Conservation (phyloP, 2,888 invertebrate species). For the Aphodius granarius region DNA sequence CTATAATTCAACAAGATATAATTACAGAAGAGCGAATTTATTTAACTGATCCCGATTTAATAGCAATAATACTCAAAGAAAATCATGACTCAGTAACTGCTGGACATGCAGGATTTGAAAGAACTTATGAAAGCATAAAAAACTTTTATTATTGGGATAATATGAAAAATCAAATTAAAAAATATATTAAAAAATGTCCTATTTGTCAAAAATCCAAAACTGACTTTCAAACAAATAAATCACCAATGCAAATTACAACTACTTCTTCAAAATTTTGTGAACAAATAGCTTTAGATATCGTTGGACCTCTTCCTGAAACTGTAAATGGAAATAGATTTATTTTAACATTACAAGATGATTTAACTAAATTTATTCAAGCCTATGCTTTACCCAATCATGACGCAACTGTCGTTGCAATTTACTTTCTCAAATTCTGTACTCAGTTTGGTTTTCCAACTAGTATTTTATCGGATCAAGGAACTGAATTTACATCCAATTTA, state of each 20-base stretch:
- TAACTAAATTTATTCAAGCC: constrained; percentile 45
- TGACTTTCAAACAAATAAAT: constrained; percentile 23
- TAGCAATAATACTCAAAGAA: constrained; percentile 26
- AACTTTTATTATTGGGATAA: constrained; percentile 36
- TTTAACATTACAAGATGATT: constrained; percentile 46
- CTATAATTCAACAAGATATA: no score
- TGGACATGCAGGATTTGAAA: constrained; percentile 31
- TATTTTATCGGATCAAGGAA: constrained; percentile 19
- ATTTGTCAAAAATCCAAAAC: constrained; percentile 37
- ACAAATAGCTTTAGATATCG: constrained; percentile 43
- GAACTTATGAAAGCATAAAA: constrained; percentile 29
- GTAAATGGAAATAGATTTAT: constrained; percentile 43
- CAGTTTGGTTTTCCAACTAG: constrained; percentile 18
- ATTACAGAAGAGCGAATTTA: constrained; percentile 13
- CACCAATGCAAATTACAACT: constrained; percentile 33
- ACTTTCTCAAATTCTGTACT: constrained; percentile 19
- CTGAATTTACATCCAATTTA: constrained; percentile 23
- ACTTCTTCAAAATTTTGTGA: constrained; percentile 29
- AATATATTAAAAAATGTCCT: constrained; percentile 38
- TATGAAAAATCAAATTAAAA: constrained; percentile 39
- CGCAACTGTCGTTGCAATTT: constrained; percentile 40
- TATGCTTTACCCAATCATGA: constrained; percentile 42
- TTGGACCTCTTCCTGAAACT: constrained; percentile 42
- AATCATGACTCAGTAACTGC: constrained; percentile 29
- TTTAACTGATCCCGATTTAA: constrained; percentile 16